These are phyloP conservation scores for Suncus etruscus DNA, from an alignment of 2,113 vertebrate genomes.

Conservation along the genomic window DNA sequence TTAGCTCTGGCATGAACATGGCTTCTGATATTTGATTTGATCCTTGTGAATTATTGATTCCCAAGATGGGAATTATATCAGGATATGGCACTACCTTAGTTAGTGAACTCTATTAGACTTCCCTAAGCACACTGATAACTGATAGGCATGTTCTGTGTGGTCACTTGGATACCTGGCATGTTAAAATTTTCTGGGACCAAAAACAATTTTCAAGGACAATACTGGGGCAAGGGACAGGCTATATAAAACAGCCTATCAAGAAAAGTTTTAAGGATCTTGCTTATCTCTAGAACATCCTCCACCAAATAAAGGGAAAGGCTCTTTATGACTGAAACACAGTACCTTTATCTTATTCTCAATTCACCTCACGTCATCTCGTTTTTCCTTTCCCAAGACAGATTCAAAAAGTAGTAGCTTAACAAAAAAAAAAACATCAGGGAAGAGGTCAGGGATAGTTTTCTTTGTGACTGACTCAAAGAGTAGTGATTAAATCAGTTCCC, in stretches of 20 bases:
- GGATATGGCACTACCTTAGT: background rate
- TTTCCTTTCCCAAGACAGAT: background rate
- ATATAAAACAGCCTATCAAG: background rate
- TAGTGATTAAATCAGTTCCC: background rate
- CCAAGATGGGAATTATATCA: background rate
- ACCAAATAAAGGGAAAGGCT: background rate
- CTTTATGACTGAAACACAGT: background rate
- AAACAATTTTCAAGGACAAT: background rate
- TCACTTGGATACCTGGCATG: slow-evolving; percentile 18
- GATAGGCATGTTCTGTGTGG: slow-evolving; percentile 37
- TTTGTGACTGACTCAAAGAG: slow-evolving; percentile 18
- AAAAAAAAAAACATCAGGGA: background rate
- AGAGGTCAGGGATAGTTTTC: background rate
- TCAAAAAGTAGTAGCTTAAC: background rate
- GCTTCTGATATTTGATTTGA: slow-evolving; percentile 15
- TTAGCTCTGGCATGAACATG: slow-evolving; percentile 49
- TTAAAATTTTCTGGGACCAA: slow-evolving; percentile 10
- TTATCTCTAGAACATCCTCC: background rate
- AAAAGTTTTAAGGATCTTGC: slow-evolving; percentile 7
- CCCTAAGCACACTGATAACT: background rate
- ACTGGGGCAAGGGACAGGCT: background rate
- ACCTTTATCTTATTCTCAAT: background rate
- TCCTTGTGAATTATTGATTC: background rate
- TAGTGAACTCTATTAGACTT: background rate
- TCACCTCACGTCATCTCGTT: background rate